Conservation (phyloP, 2,888 invertebrate genomes). For the Perizoma affinitatum region DNA sequence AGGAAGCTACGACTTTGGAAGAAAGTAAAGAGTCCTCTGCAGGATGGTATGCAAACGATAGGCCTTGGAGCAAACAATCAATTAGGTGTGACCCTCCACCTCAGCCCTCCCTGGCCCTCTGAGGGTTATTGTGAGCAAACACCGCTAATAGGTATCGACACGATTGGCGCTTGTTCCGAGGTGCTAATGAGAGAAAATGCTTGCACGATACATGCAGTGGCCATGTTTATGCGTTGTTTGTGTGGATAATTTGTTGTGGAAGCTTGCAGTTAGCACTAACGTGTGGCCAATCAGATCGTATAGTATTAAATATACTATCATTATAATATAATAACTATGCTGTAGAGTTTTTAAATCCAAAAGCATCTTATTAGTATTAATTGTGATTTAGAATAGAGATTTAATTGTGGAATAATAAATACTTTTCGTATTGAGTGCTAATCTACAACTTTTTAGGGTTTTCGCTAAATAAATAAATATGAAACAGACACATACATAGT, state of each 20-base stretch:
- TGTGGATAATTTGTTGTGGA: conserved; percentile 18
- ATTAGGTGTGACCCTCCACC: conserved; percentile 29
- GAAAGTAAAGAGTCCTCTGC: conserved; percentile 19
- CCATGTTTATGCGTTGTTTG: conserved; percentile 19
- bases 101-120: conserved; percentile 8
- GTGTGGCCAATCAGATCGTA: background rate
- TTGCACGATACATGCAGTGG: conserved; percentile 19
- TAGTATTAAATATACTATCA: too few species aligned
- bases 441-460: too few species aligned
- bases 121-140: conserved; percentile 29
- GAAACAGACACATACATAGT: too few species aligned
- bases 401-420: too few species aligned
- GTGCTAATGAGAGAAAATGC: conserved; percentile 35
- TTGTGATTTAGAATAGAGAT: too few species aligned
- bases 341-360: too few species aligned
- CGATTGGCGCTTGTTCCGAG: conserved; percentile 16
- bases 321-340: too few species aligned
- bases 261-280: conserved; percentile 15
- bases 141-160: conserved; percentile 26
- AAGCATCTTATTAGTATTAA: too few species aligned
- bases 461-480: too few species aligned
- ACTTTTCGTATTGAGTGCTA: too few species aligned
- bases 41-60: conserved; percentile 24
- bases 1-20: background rate
- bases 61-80: conserved; percentile 30